These are phyloP conservation scores for Vanessa cardui DNA, from an alignment of 2,888 invertebrate species.

Conservation along the genomic window DNA sequence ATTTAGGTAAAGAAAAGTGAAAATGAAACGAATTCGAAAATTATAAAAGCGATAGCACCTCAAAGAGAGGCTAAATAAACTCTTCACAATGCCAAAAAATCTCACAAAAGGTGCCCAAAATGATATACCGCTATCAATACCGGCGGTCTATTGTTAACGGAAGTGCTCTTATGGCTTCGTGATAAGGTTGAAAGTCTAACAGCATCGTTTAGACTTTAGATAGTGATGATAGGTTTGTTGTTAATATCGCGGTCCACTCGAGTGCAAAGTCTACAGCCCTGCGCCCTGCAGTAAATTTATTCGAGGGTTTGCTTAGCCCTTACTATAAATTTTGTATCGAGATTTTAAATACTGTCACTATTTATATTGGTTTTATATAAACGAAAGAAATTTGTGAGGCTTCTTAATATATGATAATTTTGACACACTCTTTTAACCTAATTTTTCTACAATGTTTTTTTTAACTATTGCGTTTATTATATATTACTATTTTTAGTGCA, in stretches of 20 bases:
- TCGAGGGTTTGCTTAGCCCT: constrained; percentile 40
- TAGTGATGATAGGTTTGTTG: constrained; percentile 32
- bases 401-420: too few relatives aligned
- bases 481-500: too few relatives aligned
- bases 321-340: constrained; percentile 23
- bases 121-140: constrained; percentile 13
- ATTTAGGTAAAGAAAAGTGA: constrained; percentile 2
- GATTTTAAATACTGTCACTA: not conserved
- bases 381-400: too few relatives aligned
- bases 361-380: too few relatives aligned
- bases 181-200: not conserved
- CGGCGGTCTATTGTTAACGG: not conserved
- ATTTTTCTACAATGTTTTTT: too few relatives aligned
- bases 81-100: constrained; percentile 28
- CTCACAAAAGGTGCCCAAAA: constrained; percentile 30
- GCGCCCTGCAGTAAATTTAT: constrained; percentile 39
- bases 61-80: constrained; percentile 23
- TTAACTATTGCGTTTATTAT: too few relatives aligned
- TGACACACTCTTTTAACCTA: too few relatives aligned
- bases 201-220: constrained; percentile 9
- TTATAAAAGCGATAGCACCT: constrained; percentile 5
- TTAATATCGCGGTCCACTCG: constrained; percentile 48
- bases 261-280: constrained; percentile 62
- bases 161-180: not conserved
- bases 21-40: constrained; percentile 7